Evolutionary conservation across 2,113 vertebrate genomes (phyloP).

Genomic region (Poicephalus meyeri): DNA sequence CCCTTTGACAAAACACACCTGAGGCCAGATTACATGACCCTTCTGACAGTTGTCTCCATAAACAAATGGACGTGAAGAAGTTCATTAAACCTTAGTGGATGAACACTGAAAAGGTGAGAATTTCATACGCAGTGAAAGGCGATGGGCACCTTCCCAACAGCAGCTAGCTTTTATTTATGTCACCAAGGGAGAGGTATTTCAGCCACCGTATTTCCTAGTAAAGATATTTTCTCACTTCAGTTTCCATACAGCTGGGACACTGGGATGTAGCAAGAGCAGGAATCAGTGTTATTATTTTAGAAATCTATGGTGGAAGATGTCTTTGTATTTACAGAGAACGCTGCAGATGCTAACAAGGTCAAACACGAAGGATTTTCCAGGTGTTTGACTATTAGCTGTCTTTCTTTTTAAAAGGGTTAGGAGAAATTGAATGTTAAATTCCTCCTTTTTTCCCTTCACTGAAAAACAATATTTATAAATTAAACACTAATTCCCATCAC

Average conservation of each 20-base stretch:
- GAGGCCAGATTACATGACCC: neutral
- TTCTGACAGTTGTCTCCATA: neutral
- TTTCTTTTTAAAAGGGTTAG: neutral
- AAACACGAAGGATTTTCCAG: neutral
- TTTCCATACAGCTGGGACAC: neutral
- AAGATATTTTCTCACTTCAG: neutral
- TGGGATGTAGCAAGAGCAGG: neutral
- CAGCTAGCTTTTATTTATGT: neutral
- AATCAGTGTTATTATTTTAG: neutral
- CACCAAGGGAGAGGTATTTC: neutral
- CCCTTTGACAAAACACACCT: neutral
- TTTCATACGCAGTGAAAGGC: neutral
- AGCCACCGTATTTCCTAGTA: neutral
- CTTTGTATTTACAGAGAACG: neutral
- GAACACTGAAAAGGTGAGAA: neutral
- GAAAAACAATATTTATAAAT: constrained; percentile 1
- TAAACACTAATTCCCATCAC: neutral
- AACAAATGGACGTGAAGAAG: constrained; percentile 1
- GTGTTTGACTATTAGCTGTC: neutral
- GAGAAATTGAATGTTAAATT: neutral
- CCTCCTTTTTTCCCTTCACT: neutral
- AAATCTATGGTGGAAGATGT: neutral
- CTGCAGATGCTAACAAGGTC: neutral
- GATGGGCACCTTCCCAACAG: neutral
- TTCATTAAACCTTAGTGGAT: neutral